Conservation (phyloP, 2,113 vertebrate genomes). For the Albula glossodonta region DNA sequence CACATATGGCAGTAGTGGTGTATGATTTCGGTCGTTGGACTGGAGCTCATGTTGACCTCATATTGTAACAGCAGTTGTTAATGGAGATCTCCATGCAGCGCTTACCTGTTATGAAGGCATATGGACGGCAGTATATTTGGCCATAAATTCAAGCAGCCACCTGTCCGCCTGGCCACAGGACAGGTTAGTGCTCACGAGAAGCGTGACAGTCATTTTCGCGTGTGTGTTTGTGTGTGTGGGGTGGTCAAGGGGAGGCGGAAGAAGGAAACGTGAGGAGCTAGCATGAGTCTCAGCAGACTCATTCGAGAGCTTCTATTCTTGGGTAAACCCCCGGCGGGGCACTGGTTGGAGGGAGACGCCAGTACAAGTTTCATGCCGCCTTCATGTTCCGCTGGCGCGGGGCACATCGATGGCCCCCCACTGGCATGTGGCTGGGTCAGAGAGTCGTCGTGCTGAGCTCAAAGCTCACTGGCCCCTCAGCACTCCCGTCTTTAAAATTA, state of each 20-base stretch:
- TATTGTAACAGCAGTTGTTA: too few species aligned
- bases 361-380: conserved; percentile 34
- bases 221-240: not conserved
- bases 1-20: too few species aligned
- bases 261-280: not conserved
- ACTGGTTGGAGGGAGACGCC: conserved; percentile 37
- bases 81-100: too few species aligned
- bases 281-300: not conserved
- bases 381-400: conserved; percentile 53
- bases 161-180: not conserved
- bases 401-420: conserved; percentile 31
- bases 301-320: conserved; percentile 56
- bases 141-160: not conserved
- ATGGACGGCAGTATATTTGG: not conserved
- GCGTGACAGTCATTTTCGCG: not conserved
- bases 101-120: too few species aligned
- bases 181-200: not conserved
- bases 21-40: too few species aligned
- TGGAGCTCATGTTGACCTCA: too few species aligned
- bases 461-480: conserved; percentile 45
- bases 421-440: conserved; percentile 40
- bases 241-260: not conserved
- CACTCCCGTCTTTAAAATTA: conserved; percentile 56
- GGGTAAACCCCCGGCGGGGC: conserved; percentile 35
- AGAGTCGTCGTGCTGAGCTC: conserved; percentile 49